phyloP scores from a whole-genome alignment of 2,888 invertebrate species.

The Julus scandinavius region DNA sequence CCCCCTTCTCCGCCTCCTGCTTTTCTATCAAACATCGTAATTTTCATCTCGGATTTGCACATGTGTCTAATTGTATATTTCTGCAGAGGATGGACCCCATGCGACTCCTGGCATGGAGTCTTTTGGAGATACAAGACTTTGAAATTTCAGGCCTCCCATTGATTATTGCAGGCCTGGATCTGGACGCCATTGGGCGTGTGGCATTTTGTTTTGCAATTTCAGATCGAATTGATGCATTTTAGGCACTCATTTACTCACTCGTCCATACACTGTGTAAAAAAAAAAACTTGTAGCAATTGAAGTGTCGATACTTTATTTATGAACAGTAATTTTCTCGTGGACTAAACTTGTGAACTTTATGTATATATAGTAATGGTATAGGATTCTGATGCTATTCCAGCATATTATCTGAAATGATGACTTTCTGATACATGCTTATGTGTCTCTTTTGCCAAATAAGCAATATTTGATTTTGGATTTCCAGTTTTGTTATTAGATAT shows the following conservation, averaged over 20 bases:
- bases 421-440: no score
- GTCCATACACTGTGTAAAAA: not conserved
- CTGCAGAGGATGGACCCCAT: slow-evolving; percentile 23
- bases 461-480: no score
- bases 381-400: no score
- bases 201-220: not conserved
- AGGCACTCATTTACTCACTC: not conserved
- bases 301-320: no score
- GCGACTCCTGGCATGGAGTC: slow-evolving; percentile 25
- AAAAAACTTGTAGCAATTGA: no score
- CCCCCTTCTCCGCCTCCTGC: not conserved
- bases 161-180: not conserved
- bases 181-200: slow-evolving; percentile 14
- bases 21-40: slow-evolving; percentile 6
- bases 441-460: no score
- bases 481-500: no score
- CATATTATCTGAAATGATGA: no score
- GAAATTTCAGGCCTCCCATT: slow-evolving; percentile 33
- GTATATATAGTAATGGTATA: no score
- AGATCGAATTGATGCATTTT: not conserved
- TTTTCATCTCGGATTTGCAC: not conserved
- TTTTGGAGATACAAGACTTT: not conserved
- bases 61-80: slow-evolving; percentile 33
- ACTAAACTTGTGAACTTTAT: no score
- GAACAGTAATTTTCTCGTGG: no score